These are phyloP conservation scores for Geothlypis trichas DNA, from an alignment of 2,113 vertebrate species.

Conservation along the genomic window DNA sequence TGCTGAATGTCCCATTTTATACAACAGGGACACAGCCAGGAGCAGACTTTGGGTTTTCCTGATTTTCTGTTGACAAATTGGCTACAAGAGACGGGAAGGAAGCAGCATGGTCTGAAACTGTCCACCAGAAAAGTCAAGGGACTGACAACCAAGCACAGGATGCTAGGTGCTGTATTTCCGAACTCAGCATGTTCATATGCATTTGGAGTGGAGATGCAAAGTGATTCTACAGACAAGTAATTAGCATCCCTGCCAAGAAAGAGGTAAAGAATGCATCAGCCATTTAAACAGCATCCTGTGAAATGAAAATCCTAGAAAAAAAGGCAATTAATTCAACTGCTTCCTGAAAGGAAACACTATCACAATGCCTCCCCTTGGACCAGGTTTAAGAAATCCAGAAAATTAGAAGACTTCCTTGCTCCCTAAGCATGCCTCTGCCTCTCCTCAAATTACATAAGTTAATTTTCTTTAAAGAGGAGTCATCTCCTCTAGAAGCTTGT, in stretches of 20 bases:
- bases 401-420: conserved; percentile 15
- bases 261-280: conserved; percentile 29
- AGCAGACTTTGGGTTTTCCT: not conserved
- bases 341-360: conserved; percentile 33
- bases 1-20: not conserved
- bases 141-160: conserved; percentile 33
- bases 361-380: conserved; percentile 12
- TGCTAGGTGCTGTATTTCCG: not conserved
- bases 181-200: not conserved
- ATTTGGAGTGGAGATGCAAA: conserved; percentile 8
- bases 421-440: not conserved
- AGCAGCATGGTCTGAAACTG: conserved; percentile 11
- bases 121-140: not conserved
- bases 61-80: conserved; percentile 21
- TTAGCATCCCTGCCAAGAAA: conserved; percentile 33
- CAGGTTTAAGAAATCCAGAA: conserved; percentile 21
- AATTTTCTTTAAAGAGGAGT: conserved; percentile 22
- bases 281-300: conserved; percentile 34
- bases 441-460: not conserved
- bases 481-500: conserved; percentile 23
- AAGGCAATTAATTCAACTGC: conserved; percentile 26
- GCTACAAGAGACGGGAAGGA: conserved; percentile 27
- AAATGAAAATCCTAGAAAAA: conserved; percentile 6
- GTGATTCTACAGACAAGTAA: conserved; percentile 58
- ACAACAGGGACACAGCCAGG: not conserved